Conservation (phyloP, 1,140 invertebrate species). For the Ostrea edulis region DNA sequence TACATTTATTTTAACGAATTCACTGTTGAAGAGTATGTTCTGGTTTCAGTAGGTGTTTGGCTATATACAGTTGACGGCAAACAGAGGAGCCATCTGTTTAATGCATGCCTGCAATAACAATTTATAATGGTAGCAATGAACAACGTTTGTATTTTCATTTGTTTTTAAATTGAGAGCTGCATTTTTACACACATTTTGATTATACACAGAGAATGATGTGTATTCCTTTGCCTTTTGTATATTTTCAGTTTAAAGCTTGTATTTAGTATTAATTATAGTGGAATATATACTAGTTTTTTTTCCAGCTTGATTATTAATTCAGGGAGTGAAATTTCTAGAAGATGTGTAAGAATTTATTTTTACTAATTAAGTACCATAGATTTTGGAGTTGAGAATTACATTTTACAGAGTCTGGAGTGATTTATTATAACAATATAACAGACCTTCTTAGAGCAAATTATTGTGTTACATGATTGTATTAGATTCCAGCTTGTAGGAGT, state of each 20-base stretch:
- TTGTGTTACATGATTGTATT: not conserved
- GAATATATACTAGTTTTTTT: not conserved
- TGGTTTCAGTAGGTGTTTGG: not conserved
- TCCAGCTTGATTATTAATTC: not conserved
- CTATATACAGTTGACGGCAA: not conserved
- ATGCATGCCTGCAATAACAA: not conserved
- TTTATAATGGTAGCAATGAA: not conserved
- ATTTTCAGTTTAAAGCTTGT: not conserved
- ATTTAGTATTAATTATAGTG: not conserved
- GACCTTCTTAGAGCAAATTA: not conserved
- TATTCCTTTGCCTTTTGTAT: not conserved
- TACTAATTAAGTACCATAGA: not conserved
- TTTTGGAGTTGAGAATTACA: not conserved
- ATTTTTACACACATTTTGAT: slow-evolving; percentile 15
- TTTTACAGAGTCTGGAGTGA: not conserved
- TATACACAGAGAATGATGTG: slow-evolving; percentile 1
- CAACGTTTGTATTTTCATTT: slow-evolving; percentile 22
- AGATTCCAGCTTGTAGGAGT: too few species aligned
- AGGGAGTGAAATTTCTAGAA: not conserved
- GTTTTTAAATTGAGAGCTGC: not conserved
- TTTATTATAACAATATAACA: not conserved
- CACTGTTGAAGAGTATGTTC: not conserved
- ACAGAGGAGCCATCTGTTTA: not conserved
- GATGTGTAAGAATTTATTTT: not conserved
- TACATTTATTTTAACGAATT: not conserved